Evolutionary conservation across 2,888 invertebrate genomes (phyloP), one percentile per base, ranked within the genome.

Genomic region (Phorcus lineatus): DNA sequence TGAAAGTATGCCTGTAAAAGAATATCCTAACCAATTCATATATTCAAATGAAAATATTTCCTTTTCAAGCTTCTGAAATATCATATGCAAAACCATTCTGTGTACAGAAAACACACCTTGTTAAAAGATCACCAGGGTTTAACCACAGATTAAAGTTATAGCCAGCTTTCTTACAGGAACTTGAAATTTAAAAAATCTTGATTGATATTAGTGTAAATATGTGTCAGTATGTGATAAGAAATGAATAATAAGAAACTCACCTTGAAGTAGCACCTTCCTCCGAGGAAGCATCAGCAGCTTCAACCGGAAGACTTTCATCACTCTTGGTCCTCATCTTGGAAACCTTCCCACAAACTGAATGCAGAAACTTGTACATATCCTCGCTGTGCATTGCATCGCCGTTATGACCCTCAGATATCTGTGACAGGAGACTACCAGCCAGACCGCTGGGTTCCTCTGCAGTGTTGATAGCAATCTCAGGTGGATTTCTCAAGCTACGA

Each of bases 361-460:
- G 70, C 40, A 79, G 57, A 24, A 79, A 79, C 55, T 55, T 55
- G 57, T 79, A 79, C 79, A 79, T 79, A 22, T 74, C 74, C 2
- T 74, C 79, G 4, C 57, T 40, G 22, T 79, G 54, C n/a, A 47
- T 16, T n/a, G 40, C 24, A n/a, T 79, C 57, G 17, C 74, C 79
- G 55, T 74, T 79, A 6, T 74, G 54, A 19, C 52, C 74, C 36
- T 28, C 31, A 7, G 74, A 74, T 24, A 79, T 79, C 57, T 54
- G 55, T 19, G 55, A 74, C 40, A 79, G 67, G 16, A 57, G 22
- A 57, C 47, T 74, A 16, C 54, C 55, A 0, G 76, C 76, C 55
- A 76, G 40, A 0, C 31, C 28, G 24, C 76, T 76, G 16, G 76
- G 76, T 17, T 76, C 55, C 31, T 36, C 55, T 55, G 13, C n/a